phyloP scores from a whole-genome alignment of 2,888 invertebrate genomes.

The Mimumesa dahlbomi region DNA sequence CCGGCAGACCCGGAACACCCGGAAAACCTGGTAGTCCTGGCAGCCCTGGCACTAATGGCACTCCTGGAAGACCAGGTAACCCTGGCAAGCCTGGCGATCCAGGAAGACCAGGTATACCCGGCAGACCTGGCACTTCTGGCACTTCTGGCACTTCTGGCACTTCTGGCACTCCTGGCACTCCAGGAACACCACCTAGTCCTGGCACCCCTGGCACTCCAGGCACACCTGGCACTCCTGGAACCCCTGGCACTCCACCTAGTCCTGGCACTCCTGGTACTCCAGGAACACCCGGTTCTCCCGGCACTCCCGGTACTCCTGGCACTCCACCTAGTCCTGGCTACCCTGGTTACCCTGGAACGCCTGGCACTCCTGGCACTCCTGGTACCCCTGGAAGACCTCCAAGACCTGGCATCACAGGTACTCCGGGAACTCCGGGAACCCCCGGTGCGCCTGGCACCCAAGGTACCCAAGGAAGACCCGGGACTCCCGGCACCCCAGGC shows the following conservation, averaged over 20 bases:
- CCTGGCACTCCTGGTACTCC: slow-evolving; percentile 56
- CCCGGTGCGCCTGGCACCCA: slow-evolving; percentile 56
- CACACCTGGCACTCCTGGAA: slow-evolving; percentile 38
- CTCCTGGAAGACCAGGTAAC: slow-evolving; percentile 38
- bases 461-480: slow-evolving; percentile 55
- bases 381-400: slow-evolving; percentile 41
- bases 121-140: slow-evolving; percentile 15
- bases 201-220: slow-evolving; percentile 49
- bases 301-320: slow-evolving; percentile 38
- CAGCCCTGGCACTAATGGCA: slow-evolving; percentile 46
- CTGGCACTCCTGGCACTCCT: slow-evolving; percentile 58
- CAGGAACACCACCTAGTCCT: slow-evolving; percentile 36
- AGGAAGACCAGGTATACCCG: not conserved
- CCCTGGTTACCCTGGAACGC: slow-evolving; percentile 43
- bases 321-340: slow-evolving; percentile 25
- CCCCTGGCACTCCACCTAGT: slow-evolving; percentile 53
- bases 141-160: slow-evolving; percentile 40
- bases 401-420: slow-evolving; percentile 31
- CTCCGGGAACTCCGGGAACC: slow-evolving; percentile 44
- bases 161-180: slow-evolving; percentile 30
- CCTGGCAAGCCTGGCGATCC: slow-evolving; percentile 41
- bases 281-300: slow-evolving; percentile 37
- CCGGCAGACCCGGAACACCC: slow-evolving; percentile 42
- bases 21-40: slow-evolving; percentile 48
- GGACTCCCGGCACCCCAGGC: slow-evolving; percentile 26